Evolutionary conservation across 2,113 vertebrate genomes (phyloP).

Genomic region (Erythrocebus patas): DNA sequence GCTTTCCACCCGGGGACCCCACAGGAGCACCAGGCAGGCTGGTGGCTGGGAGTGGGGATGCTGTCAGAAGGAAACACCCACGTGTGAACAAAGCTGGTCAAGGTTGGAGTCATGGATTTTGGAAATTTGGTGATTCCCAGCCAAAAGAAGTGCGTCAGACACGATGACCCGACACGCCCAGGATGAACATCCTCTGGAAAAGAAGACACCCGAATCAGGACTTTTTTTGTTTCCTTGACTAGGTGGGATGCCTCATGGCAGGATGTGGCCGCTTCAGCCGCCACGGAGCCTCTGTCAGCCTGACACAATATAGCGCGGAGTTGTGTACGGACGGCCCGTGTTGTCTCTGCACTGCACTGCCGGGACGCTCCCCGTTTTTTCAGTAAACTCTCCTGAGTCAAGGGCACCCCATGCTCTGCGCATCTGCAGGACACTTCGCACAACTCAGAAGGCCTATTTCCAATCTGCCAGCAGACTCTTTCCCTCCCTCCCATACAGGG

Average conservation of each 20-base stretch:
- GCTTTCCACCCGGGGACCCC: background rate
- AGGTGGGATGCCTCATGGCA: background rate
- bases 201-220: background rate
- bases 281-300: background rate
- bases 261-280: background rate
- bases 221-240: constrained; percentile 10
- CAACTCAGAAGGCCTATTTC: background rate
- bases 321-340: rapidly evolving
- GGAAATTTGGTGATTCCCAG: constrained; percentile 12
- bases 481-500: background rate
- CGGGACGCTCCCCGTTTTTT: background rate
- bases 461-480: background rate
- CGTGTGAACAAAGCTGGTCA: background rate
- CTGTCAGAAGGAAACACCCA: constrained; percentile 9
- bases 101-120: constrained; percentile 32
- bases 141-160: constrained; percentile 62
- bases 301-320: background rate
- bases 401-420: background rate
- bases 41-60: rapidly evolving
- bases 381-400: background rate
- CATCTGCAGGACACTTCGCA: background rate
- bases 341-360: background rate
- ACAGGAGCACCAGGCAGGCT: background rate
- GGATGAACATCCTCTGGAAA: constrained; percentile 50
- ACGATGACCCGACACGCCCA: constrained; percentile 54